These are phyloP conservation scores for Cirrhinus mrigala DNA, from an alignment of 2,797 vertebrate species.

Conservation along the genomic window DNA sequence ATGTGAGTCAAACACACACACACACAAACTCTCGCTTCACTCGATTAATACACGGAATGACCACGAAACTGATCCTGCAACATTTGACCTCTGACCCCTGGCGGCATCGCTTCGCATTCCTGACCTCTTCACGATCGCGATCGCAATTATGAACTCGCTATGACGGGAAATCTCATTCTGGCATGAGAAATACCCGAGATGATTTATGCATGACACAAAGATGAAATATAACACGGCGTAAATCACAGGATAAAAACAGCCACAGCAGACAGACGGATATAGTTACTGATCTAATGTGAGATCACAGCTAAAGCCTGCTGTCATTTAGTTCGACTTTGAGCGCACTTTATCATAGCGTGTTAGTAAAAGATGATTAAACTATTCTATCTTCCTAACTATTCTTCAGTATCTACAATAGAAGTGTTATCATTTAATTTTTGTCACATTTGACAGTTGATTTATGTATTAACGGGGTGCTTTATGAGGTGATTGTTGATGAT, in stretches of 20 bases:
- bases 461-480: not conserved
- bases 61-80: not conserved
- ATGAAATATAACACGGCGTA: not conserved
- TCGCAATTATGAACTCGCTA: not conserved
- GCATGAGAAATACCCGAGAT: not conserved
- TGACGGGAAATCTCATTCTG: conserved; percentile 6
- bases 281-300: conserved; percentile 5
- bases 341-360: not conserved
- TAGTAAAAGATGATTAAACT: not conserved
- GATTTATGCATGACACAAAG: conserved; percentile 1
- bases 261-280: not conserved
- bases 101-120: not conserved
- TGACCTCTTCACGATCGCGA: not conserved
- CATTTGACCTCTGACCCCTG: not conserved
- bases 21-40: not conserved
- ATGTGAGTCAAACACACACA: too few species aligned
- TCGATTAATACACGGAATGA: not conserved
- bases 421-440: not conserved
- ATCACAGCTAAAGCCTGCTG: not conserved
- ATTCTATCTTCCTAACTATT: not conserved
- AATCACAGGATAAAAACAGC: not conserved
- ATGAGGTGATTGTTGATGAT: not conserved
- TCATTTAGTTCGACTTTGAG: not conserved
- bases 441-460: not conserved
- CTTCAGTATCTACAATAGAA: not conserved